These are phyloP conservation scores for Sebastes itinus DNA, from an alignment of 2,797 vertebrate genomes.

Conservation along the genomic window DNA sequence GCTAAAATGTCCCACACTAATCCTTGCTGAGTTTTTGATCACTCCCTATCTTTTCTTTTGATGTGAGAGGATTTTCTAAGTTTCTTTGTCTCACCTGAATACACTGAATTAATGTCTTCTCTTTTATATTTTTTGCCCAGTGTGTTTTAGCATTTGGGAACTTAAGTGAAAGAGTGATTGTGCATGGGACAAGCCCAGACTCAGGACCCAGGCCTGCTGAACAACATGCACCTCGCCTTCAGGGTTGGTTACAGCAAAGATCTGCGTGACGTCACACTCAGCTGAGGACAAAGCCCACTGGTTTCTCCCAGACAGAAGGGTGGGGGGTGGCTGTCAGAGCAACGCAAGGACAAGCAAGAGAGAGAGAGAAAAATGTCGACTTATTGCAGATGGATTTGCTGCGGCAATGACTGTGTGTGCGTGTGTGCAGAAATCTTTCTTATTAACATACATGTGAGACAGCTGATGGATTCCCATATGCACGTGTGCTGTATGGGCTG, in stretches of 20 bases:
- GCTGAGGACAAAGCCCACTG: constrained; percentile 82
- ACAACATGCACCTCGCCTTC: constrained; percentile 61
- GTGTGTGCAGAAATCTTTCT: constrained; percentile 2
- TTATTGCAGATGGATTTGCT: constrained; percentile 37
- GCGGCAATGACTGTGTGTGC: constrained; percentile 16
- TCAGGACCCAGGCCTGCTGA: constrained; percentile 33
- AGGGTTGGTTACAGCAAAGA: constrained; percentile 67
- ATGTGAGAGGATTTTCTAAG: constrained; percentile 3
- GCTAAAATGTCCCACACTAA: neutral
- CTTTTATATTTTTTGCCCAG: neutral
- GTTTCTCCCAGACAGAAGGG: constrained; percentile 73
- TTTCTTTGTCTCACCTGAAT: constrained; percentile 20
- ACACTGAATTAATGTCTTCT: neutral
- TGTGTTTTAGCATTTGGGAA: neutral
- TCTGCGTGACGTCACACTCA: constrained; percentile 78
- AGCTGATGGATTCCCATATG: constrained; percentile 43
- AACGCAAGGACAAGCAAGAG: constrained; percentile 52
- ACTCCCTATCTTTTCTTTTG: neutral
- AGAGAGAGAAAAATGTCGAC: constrained; percentile 34
- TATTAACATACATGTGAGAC: constrained; percentile 35
- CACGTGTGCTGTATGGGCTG: constrained; percentile 50
- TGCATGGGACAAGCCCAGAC: constrained; percentile 50
- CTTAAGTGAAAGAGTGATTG: constrained; percentile 9
- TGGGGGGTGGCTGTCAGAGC: constrained; percentile 58
- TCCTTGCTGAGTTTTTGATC: neutral